Conservation (phyloP, 2,797 vertebrate species). For the Paguma larvata region DNA sequence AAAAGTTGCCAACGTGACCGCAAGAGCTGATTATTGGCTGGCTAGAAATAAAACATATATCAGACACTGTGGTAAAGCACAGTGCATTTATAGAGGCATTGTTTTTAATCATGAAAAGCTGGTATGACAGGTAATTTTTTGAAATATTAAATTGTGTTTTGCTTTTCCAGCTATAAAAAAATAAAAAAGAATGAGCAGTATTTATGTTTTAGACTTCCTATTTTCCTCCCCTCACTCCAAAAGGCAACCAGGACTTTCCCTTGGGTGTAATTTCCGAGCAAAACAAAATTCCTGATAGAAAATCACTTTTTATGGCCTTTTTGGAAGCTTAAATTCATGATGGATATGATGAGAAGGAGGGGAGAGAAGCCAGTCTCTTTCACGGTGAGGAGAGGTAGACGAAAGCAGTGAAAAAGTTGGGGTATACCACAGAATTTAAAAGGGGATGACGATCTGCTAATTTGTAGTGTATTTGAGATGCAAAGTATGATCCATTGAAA, state of each 20-base stretch:
- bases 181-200: neutral
- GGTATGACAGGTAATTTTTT: conserved; percentile 61
- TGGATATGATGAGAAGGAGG: neutral
- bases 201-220: conserved; percentile 60
- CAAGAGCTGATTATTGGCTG: conserved; percentile 61
- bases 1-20: conserved; percentile 69
- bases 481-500: neutral
- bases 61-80: conserved; percentile 27
- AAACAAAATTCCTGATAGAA: conserved; percentile 59
- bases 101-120: conserved; percentile 74
- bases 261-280: conserved; percentile 47
- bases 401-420: neutral
- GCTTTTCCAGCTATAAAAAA: conserved; percentile 50
- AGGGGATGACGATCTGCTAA: neutral
- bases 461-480: neutral
- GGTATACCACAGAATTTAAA: neutral
- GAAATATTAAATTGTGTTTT: conserved; percentile 76
- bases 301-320: conserved; percentile 55
- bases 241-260: conserved; percentile 42
- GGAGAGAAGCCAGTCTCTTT: neutral
- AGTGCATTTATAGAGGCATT: conserved; percentile 41
- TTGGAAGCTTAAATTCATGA: conserved; percentile 47
- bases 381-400: neutral
- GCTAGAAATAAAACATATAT: conserved; percentile 59
- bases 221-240: conserved; percentile 50